These are phyloP conservation scores for Cheilosia urbana DNA, from an alignment of 2,888 invertebrate species.

Conservation along the genomic window DNA sequence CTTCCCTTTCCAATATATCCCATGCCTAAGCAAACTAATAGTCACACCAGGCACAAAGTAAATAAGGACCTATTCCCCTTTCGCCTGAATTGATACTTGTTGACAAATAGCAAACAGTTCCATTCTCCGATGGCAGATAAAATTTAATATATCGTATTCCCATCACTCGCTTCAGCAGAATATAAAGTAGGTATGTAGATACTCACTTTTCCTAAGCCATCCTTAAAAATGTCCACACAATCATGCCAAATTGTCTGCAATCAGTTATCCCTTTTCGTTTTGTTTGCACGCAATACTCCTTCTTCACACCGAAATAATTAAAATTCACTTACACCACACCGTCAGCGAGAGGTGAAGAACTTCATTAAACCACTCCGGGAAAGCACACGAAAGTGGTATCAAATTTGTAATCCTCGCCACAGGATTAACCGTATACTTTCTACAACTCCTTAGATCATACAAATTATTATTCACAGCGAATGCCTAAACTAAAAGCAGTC, in stretches of 20 bases:
- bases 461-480: slow-evolving; percentile 33
- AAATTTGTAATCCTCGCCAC: slow-evolving; percentile 52
- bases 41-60: not conserved
- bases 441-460: not conserved
- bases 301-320: slow-evolving; percentile 59
- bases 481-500: slow-evolving; percentile 50
- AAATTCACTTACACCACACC: slow-evolving; percentile 62
- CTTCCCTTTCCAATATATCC: not conserved
- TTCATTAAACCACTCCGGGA: slow-evolving; percentile 58
- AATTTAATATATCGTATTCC: not conserved
- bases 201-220: slow-evolving; percentile 59
- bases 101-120: too few relatives aligned
- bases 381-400: slow-evolving; percentile 27
- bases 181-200: slow-evolving; percentile 10
- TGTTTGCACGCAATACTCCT: slow-evolving; percentile 22
- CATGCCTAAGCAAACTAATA: slow-evolving; percentile 17
- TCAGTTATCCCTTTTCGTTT: slow-evolving; percentile 64
- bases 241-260: slow-evolving; percentile 64
- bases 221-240: slow-evolving; percentile 52
- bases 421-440: not conserved
- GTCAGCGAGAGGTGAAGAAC: slow-evolving; percentile 10
- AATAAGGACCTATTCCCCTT: too few relatives aligned
- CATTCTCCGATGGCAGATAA: too few relatives aligned
- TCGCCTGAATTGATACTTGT: too few relatives aligned
- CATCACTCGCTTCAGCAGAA: not conserved